A percentile compares a stretch with the other conserved stretches of the same genome.
phyloP scores from a whole-genome alignment of 30 jellyfish, hydroid and myxozoan species.

The Cassiopea xamachana region DNA sequence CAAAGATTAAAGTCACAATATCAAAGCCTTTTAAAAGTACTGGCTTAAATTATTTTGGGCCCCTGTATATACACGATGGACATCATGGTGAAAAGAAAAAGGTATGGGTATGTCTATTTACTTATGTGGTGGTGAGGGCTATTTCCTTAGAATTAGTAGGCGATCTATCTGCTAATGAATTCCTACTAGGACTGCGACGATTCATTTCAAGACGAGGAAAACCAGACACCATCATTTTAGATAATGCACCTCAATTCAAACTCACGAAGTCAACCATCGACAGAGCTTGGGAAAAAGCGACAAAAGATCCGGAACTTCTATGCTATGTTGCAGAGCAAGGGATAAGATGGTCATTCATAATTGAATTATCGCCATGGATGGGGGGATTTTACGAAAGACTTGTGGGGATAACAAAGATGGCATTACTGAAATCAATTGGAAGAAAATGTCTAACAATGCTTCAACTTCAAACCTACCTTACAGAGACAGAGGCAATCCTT shows the following conservation, averaged over 20 bases:
- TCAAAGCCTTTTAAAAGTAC: conserved; percentile 35
- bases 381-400: conserved; percentile 66
- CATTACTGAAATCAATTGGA: conserved; percentile 23
- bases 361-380: conserved; percentile 57
- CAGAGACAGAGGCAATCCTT: conserved; percentile 21
- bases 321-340: conserved; percentile 3
- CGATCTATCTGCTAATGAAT: neutral
- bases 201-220: conserved; percentile 50
- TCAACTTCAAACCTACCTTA: neutral
- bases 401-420: conserved; percentile 25
- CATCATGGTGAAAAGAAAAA: neutral
- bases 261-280: conserved; percentile 24
- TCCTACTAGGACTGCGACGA: neutral
- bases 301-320: neutral
- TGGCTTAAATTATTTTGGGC: conserved; percentile 45
- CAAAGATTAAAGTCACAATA: conserved; percentile 3
- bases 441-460: neutral
- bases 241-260: conserved; percentile 47
- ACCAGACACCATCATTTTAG: conserved; percentile 32
- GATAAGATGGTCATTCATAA: conserved; percentile 37
- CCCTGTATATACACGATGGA: conserved; percentile 1
- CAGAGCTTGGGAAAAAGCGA: conserved; percentile 13
- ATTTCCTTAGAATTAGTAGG: neutral
- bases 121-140: neutral
- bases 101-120: neutral